These are phyloP conservation scores for Bubo blakistoni DNA, from an alignment of 2,113 vertebrate genomes.

Conservation along the genomic window DNA sequence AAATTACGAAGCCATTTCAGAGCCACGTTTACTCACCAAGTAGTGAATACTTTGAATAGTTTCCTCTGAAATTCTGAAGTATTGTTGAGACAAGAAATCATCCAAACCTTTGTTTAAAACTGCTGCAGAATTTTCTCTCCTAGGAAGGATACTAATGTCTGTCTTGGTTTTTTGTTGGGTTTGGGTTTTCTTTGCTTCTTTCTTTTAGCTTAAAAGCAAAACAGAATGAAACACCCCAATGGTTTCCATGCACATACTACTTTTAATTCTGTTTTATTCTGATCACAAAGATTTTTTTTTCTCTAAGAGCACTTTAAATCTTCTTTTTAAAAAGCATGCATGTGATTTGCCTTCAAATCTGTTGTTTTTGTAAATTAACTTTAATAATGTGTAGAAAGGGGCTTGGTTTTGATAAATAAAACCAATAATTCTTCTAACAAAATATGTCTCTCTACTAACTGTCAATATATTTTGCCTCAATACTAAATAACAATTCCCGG, in stretches of 20 bases:
- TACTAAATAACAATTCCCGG: slow-evolving; percentile 62
- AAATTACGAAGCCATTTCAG: background rate
- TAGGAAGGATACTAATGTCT: background rate
- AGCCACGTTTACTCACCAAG: background rate
- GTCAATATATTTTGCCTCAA: slow-evolving; percentile 16
- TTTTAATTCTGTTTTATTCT: background rate
- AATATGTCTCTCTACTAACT: background rate
- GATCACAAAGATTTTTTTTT: background rate
- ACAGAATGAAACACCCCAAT: background rate
- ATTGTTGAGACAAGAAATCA: fast-evolving
- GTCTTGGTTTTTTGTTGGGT: background rate
- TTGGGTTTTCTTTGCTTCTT: background rate
- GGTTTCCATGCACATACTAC: background rate
- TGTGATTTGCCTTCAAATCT: background rate
- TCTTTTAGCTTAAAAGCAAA: background rate
- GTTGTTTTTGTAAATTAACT: background rate
- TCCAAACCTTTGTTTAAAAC: background rate
- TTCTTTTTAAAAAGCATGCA: background rate
- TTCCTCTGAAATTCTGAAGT: background rate
- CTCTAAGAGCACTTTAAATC: background rate
- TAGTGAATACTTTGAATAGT: background rate
- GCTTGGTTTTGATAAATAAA: background rate
- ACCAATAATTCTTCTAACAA: background rate
- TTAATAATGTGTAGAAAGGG: background rate
- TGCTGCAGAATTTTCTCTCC: background rate